Evolutionary conservation across 1,140 invertebrate species (phyloP).

Genomic region (Amphibalanus amphitrite): DNA sequence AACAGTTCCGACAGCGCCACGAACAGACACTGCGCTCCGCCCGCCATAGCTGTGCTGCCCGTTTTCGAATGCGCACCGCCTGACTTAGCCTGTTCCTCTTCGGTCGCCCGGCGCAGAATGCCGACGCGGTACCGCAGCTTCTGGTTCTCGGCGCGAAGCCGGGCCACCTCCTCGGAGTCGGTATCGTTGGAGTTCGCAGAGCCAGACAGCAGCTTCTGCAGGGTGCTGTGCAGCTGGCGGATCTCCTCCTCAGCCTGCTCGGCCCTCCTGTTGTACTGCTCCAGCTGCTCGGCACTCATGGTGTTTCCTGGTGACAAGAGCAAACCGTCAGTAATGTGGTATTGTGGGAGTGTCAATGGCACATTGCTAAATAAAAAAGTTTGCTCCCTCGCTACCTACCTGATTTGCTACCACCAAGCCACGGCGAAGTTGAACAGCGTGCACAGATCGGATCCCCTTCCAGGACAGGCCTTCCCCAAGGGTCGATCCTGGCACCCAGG

Average conservation of each 20-base stretch:
- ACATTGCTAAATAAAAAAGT: too few species aligned
- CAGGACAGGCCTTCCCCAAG: too few species aligned
- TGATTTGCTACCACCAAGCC: too few species aligned
- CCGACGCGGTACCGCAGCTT: constrained; percentile 31
- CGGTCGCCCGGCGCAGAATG: constrained; percentile 25
- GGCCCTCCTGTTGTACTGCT: neutral
- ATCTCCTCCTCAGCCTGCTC: neutral
- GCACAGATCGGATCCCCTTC: too few species aligned
- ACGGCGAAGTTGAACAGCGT: too few species aligned
- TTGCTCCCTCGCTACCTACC: too few species aligned
- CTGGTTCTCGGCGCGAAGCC: constrained; percentile 28
- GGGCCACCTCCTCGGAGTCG: constrained; percentile 21
- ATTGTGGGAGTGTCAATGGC: too few species aligned
- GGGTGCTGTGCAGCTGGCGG: neutral
- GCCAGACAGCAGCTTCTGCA: neutral
- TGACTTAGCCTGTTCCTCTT: neutral
- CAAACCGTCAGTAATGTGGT: too few species aligned
- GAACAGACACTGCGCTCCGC: constrained; percentile 12
- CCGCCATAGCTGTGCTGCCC: neutral
- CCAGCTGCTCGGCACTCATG: neutral
- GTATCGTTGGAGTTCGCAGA: neutral
- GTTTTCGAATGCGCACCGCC: neutral
- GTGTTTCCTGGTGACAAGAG: too few species aligned
- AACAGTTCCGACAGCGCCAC: constrained; percentile 15
- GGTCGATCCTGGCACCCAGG: too few species aligned